Evolutionary conservation across 2,113 vertebrate species (phyloP).

Genomic region (Epinephelus fuscoguttatus): DNA sequence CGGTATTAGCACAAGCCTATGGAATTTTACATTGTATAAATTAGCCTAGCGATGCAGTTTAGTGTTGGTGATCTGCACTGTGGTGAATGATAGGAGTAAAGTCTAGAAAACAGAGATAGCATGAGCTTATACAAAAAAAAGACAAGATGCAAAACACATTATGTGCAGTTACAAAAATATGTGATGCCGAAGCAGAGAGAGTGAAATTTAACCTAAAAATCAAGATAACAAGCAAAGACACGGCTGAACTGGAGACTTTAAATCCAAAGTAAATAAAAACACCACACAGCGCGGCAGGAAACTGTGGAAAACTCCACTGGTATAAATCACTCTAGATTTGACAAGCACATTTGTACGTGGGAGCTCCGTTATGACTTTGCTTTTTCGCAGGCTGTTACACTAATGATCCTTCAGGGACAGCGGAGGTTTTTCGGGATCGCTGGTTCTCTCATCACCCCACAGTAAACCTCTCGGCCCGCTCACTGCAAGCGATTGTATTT

Average conservation of each 20-base stretch:
- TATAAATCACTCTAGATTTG: conserved; percentile 69
- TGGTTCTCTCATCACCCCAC: conserved; percentile 71
- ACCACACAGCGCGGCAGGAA: conserved; percentile 26
- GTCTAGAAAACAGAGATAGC: background rate
- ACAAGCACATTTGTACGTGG: conserved; percentile 49
- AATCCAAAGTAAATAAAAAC: conserved; percentile 5
- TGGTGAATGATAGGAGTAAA: background rate
- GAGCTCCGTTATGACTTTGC: conserved; percentile 59
- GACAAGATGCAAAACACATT: background rate
- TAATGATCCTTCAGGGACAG: conserved; percentile 65
- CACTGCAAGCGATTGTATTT: conserved; percentile 67
- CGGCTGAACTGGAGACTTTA: background rate
- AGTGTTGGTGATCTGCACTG: background rate
- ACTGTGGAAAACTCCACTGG: background rate
- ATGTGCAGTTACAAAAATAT: background rate
- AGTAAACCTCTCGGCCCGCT: conserved; percentile 29
- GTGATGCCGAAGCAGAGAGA: background rate
- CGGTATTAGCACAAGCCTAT: too few species aligned
- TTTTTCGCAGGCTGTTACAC: conserved; percentile 61
- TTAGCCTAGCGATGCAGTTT: background rate
- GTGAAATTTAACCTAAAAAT: background rate
- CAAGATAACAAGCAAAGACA: background rate
- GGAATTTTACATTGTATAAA: too few species aligned
- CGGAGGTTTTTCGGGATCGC: conserved; percentile 54
- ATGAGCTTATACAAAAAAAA: background rate